Evolutionary conservation across 2,113 vertebrate genomes (phyloP).

Genomic region (Chlamydotis undulata): DNA sequence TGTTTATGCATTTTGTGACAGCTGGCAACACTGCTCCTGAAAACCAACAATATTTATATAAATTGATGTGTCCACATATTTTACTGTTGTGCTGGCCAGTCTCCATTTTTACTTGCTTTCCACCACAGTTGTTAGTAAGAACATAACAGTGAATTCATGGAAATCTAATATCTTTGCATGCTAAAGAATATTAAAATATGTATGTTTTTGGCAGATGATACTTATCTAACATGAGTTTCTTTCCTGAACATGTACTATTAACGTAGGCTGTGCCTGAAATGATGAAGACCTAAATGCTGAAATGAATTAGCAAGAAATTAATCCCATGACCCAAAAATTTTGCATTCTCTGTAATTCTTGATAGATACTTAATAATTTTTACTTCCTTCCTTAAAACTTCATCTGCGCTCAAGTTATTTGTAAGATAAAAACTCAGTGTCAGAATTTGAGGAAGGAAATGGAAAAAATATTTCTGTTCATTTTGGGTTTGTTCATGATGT

Average conservation of each 20-base stretch:
- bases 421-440: neutral
- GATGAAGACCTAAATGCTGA: neutral
- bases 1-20: slow-evolving; percentile 33
- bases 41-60: neutral
- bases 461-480: neutral
- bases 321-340: neutral
- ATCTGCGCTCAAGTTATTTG: neutral
- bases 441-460: neutral
- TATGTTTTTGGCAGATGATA: neutral
- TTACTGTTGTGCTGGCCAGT: neutral
- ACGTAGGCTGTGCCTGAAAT: neutral
- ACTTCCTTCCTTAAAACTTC: neutral
- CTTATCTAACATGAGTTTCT: neutral
- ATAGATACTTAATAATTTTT: neutral
- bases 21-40: slow-evolving; percentile 14
- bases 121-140: neutral
- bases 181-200: neutral
- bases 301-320: neutral
- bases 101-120: slow-evolving; percentile 19
- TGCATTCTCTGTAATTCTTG: neutral
- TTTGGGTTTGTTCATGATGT: neutral
- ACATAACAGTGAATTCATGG: neutral
- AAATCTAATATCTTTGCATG: neutral
- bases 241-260: neutral
- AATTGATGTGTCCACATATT: neutral